Conservation (phyloP, 2,888 invertebrate species). For the Anthophora plumipes region DNA sequence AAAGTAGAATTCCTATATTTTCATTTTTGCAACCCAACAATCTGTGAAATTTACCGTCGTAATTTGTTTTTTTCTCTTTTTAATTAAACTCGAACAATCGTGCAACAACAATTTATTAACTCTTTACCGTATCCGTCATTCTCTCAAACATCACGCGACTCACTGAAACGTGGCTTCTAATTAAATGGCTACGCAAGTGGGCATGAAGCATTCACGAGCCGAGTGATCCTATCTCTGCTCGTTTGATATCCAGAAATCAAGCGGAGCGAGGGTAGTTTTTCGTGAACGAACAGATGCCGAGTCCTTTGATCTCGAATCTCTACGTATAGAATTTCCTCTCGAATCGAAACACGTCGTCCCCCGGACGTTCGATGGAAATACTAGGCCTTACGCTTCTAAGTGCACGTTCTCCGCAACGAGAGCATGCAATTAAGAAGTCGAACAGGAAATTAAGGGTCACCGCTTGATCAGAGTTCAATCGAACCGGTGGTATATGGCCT, state of each 20-base stretch:
- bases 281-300: conserved; percentile 57
- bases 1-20: no score
- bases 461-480: conserved; percentile 69
- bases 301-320: conserved; percentile 63
- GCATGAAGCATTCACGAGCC: conserved; percentile 24
- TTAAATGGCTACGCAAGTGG: conserved; percentile 33
- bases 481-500: conserved; percentile 14
- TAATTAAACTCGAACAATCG: neutral
- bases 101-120: conserved; percentile 8
- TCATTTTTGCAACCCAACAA: no score
- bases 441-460: conserved; percentile 71
- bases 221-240: conserved; percentile 19
- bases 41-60: neutral
- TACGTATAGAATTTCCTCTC: conserved; percentile 68
- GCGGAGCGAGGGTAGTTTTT: conserved; percentile 47
- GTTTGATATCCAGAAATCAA: conserved; percentile 55
- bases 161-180: conserved; percentile 14
- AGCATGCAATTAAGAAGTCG: conserved; percentile 71
- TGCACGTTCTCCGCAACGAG: conserved; percentile 58
- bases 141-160: neutral
- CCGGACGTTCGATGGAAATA: conserved; percentile 24
- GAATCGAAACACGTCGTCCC: conserved; percentile 49
- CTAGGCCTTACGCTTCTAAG: conserved; percentile 46
- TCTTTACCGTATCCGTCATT: neutral
- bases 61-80: no score